Base-by-base conservation (phyloP, 2,797 vertebrate genomes). In the Hippocampus kuda region DNA sequence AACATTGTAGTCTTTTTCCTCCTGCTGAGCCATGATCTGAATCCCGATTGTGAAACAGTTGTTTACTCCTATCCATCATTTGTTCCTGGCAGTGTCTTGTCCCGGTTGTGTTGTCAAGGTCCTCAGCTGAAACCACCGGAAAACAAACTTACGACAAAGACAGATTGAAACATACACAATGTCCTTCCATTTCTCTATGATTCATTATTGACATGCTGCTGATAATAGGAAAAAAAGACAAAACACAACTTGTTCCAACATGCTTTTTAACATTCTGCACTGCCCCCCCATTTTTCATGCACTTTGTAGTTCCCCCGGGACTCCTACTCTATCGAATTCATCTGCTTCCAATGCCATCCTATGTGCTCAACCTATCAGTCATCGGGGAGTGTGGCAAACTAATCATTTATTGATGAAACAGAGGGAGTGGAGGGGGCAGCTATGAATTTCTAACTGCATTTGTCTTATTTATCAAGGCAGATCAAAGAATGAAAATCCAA, bases 401-500 rank as follows among this genome's bases (percentile, higher is more conserved):
- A 91, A 91, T 92, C 88, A 92, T 92, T 92, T 92, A 92, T 91
- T 92, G 90, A 92, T 92, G 88, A 89, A 91, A 91, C 67, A 3
- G 27, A 18, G 57, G 1, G 16, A 38, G 34, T 20, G 60, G n/a
- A 79, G 87, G 86, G 86, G 87, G 83, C 87, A 87, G 88, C 80
- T 88, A 86, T 90, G 89, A 90, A 92, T 91, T 91, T 90, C 89
- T 88, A 88, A 91, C 86, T 83, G 88, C 88, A 90, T 91, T 90
- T 89, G 86, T 91, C 89, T 92, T 92, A 92, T 92, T 92, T 92
- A 92, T 92, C 91, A 92, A 88, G 82, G 85, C 88, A 90, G 88
- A 92, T 91, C 91, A 92, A 92, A 92, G 90, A 91, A 91, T 90
- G 86, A 87, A 90, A 91, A 89, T 89, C 90, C 87, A 91, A 92